A percentile compares a stretch with the other conserved stretches of the same genome.
Conservation (phyloP, 2,113 vertebrate species). For the Mus spicilegus region DNA sequence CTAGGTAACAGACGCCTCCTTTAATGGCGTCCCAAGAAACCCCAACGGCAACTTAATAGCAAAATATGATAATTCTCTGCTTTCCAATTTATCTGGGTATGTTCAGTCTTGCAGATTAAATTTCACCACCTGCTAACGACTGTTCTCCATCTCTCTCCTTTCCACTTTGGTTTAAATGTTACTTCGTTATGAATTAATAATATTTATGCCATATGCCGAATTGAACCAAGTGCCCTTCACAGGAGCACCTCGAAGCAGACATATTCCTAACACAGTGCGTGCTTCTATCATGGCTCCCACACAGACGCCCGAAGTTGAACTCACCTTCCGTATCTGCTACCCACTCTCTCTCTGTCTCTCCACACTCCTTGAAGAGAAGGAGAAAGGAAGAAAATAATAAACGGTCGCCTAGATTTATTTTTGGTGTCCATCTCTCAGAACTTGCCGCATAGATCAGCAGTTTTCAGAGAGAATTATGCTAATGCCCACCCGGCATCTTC, state of each 20-base stretch:
- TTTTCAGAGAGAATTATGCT: slow-evolving; percentile 78
- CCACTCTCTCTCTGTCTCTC: slow-evolving; percentile 39
- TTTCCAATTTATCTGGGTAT: slow-evolving; percentile 32
- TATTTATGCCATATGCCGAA: slow-evolving; percentile 67
- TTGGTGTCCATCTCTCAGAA: slow-evolving; percentile 59
- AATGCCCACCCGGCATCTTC: slow-evolving; percentile 69
- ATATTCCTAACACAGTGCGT: neutral
- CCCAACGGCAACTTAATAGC: slow-evolving; percentile 33
- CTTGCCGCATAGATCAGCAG: slow-evolving; percentile 71
- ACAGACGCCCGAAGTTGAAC: neutral
- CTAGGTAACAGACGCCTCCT: slow-evolving; percentile 20
- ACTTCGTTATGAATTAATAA: slow-evolving; percentile 72
- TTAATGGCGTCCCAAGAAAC: slow-evolving; percentile 49
- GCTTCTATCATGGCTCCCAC: neutral
- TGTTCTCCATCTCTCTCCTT: neutral
- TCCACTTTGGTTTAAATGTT: slow-evolving; percentile 56
- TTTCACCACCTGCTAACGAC: slow-evolving; percentile 62
- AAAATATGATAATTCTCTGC: slow-evolving; percentile 30
- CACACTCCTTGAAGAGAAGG: slow-evolving; percentile 22
- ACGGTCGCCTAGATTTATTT: slow-evolving; percentile 29
- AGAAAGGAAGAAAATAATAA: slow-evolving; percentile 52
- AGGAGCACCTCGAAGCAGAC: neutral
- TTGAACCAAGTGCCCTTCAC: slow-evolving; percentile 60
- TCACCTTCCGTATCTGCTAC: neutral
- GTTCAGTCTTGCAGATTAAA: slow-evolving; percentile 42